Conservation (phyloP, 2,113 vertebrate genomes). For the Saguinus midas region DNA sequence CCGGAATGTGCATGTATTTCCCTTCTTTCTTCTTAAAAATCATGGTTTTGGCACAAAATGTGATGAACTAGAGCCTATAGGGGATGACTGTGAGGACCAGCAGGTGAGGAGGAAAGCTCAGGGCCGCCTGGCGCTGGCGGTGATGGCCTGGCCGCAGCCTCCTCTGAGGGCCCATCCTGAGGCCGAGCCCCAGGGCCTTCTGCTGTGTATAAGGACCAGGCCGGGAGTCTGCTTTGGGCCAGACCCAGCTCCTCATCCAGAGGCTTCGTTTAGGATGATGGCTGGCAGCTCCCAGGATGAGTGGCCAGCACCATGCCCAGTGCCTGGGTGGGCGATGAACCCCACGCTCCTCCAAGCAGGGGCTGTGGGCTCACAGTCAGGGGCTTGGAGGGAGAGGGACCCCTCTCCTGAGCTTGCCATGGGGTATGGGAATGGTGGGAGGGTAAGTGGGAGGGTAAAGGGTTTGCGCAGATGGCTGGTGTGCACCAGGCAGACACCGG, state of each 20-base stretch:
- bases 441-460: background rate
- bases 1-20: fast-evolving
- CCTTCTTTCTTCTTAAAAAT: background rate
- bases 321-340: too few species aligned
- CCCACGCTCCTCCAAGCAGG: fast-evolving
- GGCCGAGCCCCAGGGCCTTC: fast-evolving
- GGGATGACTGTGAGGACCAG: background rate
- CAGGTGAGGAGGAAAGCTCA: background rate
- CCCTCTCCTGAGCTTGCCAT: background rate
- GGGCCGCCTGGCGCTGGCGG: fast-evolving
- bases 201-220: fast-evolving
- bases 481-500: background rate
- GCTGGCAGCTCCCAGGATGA: background rate
- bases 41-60: too few species aligned
- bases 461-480: background rate
- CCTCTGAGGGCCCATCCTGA: too few species aligned
- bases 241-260: too few species aligned
- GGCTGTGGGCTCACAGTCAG: background rate
- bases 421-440: background rate
- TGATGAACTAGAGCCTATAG: fast-evolving
- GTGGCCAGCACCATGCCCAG: too few species aligned
- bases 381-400: background rate
- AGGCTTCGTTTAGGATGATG: background rate
- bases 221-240: fast-evolving
- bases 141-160: too few species aligned